Base-by-base conservation (phyloP, 2,797 vertebrate genomes). In the Coendou prehensilis region DNA sequence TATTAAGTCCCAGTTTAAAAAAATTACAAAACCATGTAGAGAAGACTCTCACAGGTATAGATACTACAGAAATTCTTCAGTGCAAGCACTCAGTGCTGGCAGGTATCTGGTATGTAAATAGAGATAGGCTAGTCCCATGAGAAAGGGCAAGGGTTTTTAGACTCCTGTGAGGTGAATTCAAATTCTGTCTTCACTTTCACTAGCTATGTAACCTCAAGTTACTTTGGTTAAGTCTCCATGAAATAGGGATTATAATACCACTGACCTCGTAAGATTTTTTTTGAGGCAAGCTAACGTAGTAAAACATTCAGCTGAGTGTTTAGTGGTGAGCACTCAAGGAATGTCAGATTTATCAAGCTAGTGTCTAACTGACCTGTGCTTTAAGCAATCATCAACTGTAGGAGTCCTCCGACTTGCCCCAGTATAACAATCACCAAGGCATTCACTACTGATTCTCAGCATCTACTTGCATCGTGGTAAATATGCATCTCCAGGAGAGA, bases 1-100 rank as follows among this genome's bases (percentile, higher is more conserved):
- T 79, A 63, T 75, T 52, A 92, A 81, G 47, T 47, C 15, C 41
- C 95, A 75, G n/a, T 5, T 67, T 89, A 18, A 64, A 88, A 92
- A 80, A 2, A 3, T 33, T 54, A 0, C 8, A 84, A 80, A 84
- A 69, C 8, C 2, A 52, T 2, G 2, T 10, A 69, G 15, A 73
- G 17, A 28, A 63, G 45, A 80, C n/a, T 84, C 4, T 80, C 15
- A 80, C 23, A 18, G 20, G 20, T 71, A 3, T 20, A 45, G 30
- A 50, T 15, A 57, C 3, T n/a, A 22, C 3, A n/a, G 83, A 57
- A 63, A 89, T 76, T 8, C 17, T 37, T 30, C 6, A 33, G 37
- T 26, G 15, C 6, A 76, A 30, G 37, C 30, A 47, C 33, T 69
- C 20, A 13, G 0, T 87, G 67, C 37, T 67, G 64, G 6, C 3